Evolutionary conservation across 2,888 invertebrate genomes (phyloP), one percentile per base, ranked within the genome.

Genomic region (Noctua pronuba): DNA sequence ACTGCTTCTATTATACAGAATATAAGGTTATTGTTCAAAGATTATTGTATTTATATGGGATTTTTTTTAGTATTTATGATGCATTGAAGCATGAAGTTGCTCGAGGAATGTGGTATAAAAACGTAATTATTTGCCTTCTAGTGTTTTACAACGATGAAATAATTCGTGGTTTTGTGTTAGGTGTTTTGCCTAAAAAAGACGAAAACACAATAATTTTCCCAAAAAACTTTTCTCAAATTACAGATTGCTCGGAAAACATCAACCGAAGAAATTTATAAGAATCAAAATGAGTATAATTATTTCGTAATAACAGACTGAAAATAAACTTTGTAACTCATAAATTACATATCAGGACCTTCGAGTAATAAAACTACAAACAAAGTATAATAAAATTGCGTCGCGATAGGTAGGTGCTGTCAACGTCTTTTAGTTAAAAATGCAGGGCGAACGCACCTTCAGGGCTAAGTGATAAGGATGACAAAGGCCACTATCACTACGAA

Each of bases 371-470:
- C 60, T 82, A 75, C 76, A 86, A 78, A 84, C 38, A 75, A 79
- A 80, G 75, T 82, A 87, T 60, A 75, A 88, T 89, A 90, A 90
- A 89, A 88, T 72, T 76, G 75, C 78, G 76, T 78, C 82, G 73
- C 73, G 85, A 84, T 82, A 82, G 65, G 65, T 41, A 41, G n/a
- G n/a, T 16, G 58, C 31, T 75, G 74, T 88, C 88, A 89, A 90
- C 88, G 84, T 90, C 90, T 91, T 88, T 89, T 88, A 82, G 88
- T 90, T 93, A 92, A 93, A 94, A 94, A 94, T 90, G 89, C 91
- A 87, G 90, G 94, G 94, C 91, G 90, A 95, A 94, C 85, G 95
- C 84, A 93, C 96, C 90, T 94, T 95, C 96, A 96, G 94, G 96
- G 96, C 92, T 92, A 86, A 8, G 38, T 88, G 94, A 94, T 94